Conservation (phyloP, 2,797 vertebrate genomes). For the Sebastolobus alascanus region DNA sequence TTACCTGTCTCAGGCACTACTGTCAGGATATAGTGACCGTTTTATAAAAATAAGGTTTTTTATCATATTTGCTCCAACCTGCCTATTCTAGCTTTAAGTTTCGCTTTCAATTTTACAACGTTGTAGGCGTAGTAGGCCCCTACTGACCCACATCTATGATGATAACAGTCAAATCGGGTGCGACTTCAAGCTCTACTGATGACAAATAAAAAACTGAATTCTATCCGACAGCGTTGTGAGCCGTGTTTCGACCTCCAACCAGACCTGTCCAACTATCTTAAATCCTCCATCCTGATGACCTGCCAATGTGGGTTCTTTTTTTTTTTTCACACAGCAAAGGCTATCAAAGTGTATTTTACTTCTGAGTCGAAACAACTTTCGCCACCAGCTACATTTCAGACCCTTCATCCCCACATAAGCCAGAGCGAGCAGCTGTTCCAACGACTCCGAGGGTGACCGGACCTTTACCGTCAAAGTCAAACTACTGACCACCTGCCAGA, state of each 20-base stretch:
- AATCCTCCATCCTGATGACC: slow-evolving; percentile 9
- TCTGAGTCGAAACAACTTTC: slow-evolving; percentile 10
- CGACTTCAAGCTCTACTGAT: background rate
- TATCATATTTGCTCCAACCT: no score
- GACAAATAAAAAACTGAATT: background rate
- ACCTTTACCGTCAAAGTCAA: slow-evolving; percentile 55
- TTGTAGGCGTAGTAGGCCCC: no score
- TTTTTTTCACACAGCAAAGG: background rate
- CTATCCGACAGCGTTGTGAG: background rate
- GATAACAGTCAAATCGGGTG: no score
- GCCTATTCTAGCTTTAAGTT: no score
- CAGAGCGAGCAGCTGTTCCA: slow-evolving; percentile 36
- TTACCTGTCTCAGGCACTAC: no score
- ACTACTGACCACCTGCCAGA: slow-evolving; percentile 57
- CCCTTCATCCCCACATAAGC: slow-evolving; percentile 47
- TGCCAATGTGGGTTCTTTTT: background rate
- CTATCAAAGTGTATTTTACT: slow-evolving; percentile 11
- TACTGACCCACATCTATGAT: no score
- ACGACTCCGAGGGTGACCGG: slow-evolving; percentile 28
- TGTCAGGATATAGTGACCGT: no score
- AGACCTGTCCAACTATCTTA: background rate
- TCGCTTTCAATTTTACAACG: no score
- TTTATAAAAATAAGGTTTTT: no score
- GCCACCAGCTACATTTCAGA: slow-evolving; percentile 35
- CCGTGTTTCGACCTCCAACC: background rate